Conservation (phyloP, 2,113 vertebrate species). For the Sakesphorus luctuosus region DNA sequence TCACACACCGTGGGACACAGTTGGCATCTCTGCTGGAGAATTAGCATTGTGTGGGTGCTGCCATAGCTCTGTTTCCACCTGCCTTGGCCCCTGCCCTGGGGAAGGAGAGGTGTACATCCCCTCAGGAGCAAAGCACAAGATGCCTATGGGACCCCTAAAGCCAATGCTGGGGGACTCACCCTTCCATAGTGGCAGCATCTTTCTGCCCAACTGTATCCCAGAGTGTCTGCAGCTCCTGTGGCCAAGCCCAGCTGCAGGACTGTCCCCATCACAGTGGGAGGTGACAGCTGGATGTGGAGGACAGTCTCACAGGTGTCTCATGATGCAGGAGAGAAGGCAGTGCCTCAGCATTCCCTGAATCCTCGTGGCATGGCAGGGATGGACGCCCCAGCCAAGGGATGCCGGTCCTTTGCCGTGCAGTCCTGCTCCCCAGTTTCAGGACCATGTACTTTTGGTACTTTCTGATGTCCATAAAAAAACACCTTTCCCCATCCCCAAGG, state of each 20-base stretch:
- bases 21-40: neutral
- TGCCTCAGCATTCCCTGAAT: neutral
- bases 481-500: neutral
- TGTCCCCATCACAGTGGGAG: neutral
- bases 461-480: neutral
- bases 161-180: neutral
- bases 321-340: accelerated
- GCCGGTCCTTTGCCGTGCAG: neutral
- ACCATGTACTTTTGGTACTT: neutral
- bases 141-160: neutral
- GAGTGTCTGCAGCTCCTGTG: neutral
- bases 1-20: accelerated
- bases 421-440: neutral
- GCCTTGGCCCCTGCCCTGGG: neutral
- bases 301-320: neutral
- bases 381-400: neutral
- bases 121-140: neutral
- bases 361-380: neutral
- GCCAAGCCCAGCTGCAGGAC: neutral
- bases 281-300: neutral
- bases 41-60: accelerated
- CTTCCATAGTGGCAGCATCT: neutral
- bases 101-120: neutral
- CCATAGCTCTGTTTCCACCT: neutral
- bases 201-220: accelerated